Evolutionary conservation across 2,797 vertebrate species (phyloP).

Genomic region (Ctenopoma kingsleyae): DNA sequence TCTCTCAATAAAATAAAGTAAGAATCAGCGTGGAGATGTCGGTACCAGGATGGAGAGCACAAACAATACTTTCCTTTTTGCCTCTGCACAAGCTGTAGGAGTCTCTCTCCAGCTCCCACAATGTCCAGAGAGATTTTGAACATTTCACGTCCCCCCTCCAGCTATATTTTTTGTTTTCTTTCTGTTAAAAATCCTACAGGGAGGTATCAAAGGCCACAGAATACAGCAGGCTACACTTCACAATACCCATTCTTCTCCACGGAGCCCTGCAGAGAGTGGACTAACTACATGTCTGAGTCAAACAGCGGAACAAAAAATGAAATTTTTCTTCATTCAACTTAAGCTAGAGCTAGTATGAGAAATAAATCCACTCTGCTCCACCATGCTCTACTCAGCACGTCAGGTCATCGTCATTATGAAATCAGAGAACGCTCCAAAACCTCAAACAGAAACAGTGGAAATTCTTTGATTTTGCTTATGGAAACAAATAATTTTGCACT

Average conservation of each 20-base stretch:
- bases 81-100: conserved; percentile 62
- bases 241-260: conserved; percentile 66
- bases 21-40: conserved; percentile 70
- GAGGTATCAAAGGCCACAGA: conserved; percentile 35
- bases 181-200: conserved; percentile 54
- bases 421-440: no score
- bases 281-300: conserved; percentile 15
- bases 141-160: conserved; percentile 56
- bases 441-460: no score
- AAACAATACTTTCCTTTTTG: conserved; percentile 76
- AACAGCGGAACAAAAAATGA: conserved; percentile 8
- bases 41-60: conserved; percentile 75
- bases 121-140: conserved; percentile 70
- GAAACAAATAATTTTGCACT: no score
- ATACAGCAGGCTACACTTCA: conserved; percentile 38
- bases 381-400: no score
- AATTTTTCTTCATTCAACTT: no score
- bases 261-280: conserved; percentile 26
- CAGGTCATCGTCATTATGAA: no score
- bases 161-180: conserved; percentile 44
- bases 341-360: no score
- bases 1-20: conserved; percentile 47
- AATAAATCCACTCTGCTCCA: no score
- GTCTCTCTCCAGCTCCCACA: conserved; percentile 64
- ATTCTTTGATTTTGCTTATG: no score